These are phyloP conservation scores for Halocynthia aurantium DNA, from an alignment of 23 tunicate species.

Conservation along the genomic window DNA sequence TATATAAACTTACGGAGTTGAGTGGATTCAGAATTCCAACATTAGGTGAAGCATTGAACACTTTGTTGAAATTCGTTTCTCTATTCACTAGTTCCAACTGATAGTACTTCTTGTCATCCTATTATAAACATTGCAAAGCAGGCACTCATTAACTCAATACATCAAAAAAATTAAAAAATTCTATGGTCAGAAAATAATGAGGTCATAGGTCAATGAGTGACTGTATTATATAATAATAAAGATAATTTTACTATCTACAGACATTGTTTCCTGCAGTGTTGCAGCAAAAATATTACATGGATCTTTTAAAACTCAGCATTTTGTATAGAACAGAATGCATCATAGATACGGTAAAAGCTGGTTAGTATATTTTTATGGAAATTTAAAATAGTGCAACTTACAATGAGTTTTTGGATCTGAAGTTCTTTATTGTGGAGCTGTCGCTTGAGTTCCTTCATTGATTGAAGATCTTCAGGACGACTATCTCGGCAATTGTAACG, in stretches of 20 bases:
- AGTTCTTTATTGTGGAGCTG: conserved; percentile 54
- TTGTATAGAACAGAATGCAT: too few relatives aligned
- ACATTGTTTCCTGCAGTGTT: too few relatives aligned
- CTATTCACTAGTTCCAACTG: conserved; percentile 98
- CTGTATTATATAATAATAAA: too few relatives aligned
- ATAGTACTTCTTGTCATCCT: conserved; percentile 94
- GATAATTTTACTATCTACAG: too few relatives aligned
- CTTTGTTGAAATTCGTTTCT: conserved; percentile 96
- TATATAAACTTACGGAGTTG: conserved; percentile 24
- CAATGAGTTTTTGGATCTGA: conserved; percentile 62
- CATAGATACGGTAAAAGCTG: too few relatives aligned
- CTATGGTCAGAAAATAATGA: too few relatives aligned
- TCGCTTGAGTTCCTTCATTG: conserved; percentile 68
- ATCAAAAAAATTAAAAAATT: too few relatives aligned
- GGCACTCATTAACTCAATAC: too few relatives aligned
- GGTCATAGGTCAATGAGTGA: too few relatives aligned
- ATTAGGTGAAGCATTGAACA: conserved; percentile 84
- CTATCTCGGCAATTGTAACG: conserved; percentile 63
- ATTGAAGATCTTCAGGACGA: conserved; percentile 84
- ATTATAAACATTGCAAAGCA: not conserved
- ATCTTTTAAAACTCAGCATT: too few relatives aligned
- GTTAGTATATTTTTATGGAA: too few relatives aligned
- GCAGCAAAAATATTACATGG: too few relatives aligned
- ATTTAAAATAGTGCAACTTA: conserved; percentile 1
- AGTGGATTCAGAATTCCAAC: conserved; percentile 93